These are phyloP conservation scores for Microcebus griseorufus DNA, from an alignment of 2,113 vertebrate genomes.

Conservation along the genomic window DNA sequence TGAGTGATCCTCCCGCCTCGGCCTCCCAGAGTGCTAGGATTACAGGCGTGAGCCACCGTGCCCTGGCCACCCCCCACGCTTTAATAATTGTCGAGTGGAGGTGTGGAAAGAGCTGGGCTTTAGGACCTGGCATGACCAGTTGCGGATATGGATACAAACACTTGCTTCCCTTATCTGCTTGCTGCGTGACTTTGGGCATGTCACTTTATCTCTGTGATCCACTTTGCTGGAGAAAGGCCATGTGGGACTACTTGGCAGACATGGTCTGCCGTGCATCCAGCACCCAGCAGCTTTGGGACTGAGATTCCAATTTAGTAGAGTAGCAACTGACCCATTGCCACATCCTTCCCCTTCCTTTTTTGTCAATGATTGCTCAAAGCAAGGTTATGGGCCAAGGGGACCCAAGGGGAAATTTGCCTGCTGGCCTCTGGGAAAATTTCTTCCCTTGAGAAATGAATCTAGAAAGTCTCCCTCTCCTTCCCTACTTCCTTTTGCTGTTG, in stretches of 20 bases:
- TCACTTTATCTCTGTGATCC: background rate
- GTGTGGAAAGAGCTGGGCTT: background rate
- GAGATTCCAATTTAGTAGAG: background rate
- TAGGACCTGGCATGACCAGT: no score
- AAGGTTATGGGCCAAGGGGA: background rate
- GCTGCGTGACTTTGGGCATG: background rate
- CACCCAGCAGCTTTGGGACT: background rate
- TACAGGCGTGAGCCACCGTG: no score
- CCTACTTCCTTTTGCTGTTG: background rate
- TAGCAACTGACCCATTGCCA: background rate
- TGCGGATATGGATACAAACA: background rate
- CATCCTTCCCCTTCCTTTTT: background rate
- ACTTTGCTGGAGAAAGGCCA: background rate
- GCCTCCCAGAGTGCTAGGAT: no score
- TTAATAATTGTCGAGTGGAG: background rate
- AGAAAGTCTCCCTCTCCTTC: background rate
- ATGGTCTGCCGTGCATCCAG: background rate
- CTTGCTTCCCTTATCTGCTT: no score
- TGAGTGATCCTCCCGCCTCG: no score
- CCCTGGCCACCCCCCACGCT: rapidly evolving
- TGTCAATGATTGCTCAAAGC: background rate
- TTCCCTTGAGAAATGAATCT: background rate
- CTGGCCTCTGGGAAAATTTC: background rate
- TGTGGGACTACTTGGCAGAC: background rate
- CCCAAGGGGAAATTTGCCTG: background rate